Evolutionary conservation across 2,113 vertebrate genomes (phyloP).

Genomic region (Sinocyclocheilus maitianheensis): DNA sequence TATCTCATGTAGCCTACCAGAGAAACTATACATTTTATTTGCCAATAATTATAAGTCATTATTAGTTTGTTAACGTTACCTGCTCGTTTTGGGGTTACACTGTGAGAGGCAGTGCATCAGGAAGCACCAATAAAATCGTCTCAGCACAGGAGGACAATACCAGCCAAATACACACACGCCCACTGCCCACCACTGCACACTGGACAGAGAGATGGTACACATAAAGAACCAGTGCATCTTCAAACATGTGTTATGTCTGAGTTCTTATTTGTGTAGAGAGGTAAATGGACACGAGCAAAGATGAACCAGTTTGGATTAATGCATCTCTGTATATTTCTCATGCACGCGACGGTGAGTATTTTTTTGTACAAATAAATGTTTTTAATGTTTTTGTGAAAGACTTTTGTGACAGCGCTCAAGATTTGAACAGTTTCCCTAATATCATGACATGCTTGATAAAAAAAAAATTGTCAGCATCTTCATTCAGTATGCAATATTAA

Average conservation of each 20-base stretch:
- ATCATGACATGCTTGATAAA: no score
- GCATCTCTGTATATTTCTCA: background rate
- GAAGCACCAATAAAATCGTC: background rate
- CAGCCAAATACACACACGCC: background rate
- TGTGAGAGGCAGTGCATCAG: background rate
- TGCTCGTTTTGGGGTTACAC: background rate
- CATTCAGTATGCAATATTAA: no score
- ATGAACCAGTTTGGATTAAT: constrained; percentile 42
- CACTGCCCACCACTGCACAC: background rate
- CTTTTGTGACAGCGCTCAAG: background rate
- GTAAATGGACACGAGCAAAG: constrained; percentile 30
- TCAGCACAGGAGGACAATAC: background rate
- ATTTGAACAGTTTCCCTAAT: background rate
- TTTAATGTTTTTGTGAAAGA: background rate
- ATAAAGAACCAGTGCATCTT: background rate
- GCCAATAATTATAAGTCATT: background rate
- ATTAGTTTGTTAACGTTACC: background rate
- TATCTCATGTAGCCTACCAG: no score
- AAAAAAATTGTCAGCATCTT: no score
- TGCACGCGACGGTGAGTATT: constrained; percentile 41
- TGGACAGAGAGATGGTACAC: constrained; percentile 26
- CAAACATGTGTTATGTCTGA: background rate
- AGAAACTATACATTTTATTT: background rate
- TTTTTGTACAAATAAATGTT: background rate
- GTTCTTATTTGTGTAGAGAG: constrained; percentile 11